phyloP scores from a whole-genome alignment of 2,888 invertebrate genomes.

The Brenthis daphne region DNA sequence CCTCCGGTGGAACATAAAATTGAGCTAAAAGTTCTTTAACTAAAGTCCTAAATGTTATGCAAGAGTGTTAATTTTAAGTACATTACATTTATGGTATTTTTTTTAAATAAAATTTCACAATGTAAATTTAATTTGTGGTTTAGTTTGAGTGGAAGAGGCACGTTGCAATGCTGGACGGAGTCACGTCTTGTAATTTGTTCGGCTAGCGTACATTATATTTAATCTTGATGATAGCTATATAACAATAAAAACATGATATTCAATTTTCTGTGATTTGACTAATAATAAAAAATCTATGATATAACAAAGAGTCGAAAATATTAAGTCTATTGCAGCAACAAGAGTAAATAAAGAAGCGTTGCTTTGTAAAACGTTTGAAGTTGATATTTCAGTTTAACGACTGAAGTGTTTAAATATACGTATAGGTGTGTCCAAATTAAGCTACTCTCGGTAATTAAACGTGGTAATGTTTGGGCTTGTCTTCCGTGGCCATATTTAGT shows the following conservation, averaged over 20 bases:
- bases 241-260: too few species aligned
- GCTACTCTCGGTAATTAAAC: constrained; percentile 29
- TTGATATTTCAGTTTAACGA: constrained; percentile 30
- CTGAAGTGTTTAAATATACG: constrained; percentile 27
- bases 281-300: too few species aligned
- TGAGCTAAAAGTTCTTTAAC: too few species aligned
- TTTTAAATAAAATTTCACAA: constrained; percentile 30
- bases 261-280: too few species aligned
- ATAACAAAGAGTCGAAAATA: too few species aligned
- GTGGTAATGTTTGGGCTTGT: constrained; percentile 19
- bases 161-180: constrained; percentile 18
- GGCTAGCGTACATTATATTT: constrained; percentile 25
- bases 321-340: too few species aligned
- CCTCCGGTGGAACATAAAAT: too few species aligned
- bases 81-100: constrained; percentile 20
- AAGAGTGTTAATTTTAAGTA: constrained; percentile 16
- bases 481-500: constrained; percentile 31
- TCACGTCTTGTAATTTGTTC: constrained; percentile 34
- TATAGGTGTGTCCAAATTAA: constrained; percentile 33
- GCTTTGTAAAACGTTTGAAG: constrained; percentile 17
- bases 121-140: constrained; percentile 32
- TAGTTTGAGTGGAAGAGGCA: constrained; percentile 20
- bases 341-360: not conserved
- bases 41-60: not conserved
- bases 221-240: constrained; percentile 5